Evolutionary conservation across 1,140 invertebrate species (phyloP).

Genomic region (Oncopeltus fasciatus): DNA sequence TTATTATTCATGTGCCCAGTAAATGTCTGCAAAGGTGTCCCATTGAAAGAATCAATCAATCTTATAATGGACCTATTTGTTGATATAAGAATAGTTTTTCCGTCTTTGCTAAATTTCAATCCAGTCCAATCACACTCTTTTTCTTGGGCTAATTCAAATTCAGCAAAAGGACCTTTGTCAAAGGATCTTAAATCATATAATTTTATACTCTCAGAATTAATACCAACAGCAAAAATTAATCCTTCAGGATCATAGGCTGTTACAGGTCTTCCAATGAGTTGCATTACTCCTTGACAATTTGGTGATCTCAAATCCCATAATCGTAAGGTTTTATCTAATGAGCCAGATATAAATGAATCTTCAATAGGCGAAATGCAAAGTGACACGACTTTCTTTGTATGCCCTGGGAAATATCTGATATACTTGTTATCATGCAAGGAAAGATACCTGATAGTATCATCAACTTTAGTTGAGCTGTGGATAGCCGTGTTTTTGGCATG

Average conservation of each 20-base stretch:
- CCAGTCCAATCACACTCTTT: constrained; percentile 96
- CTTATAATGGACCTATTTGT: constrained; percentile 91
- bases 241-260: constrained; percentile 98
- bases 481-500: constrained; percentile 96
- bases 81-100: constrained; percentile 91
- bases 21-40: constrained; percentile 86
- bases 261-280: constrained; percentile 84
- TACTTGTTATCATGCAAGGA: constrained; percentile 99
- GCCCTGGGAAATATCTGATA: constrained; percentile 83
- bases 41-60: constrained; percentile 94
- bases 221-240: constrained; percentile 93
- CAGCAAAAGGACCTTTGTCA: constrained; percentile 94
- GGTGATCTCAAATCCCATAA: constrained; percentile 94
- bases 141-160: constrained; percentile 88
- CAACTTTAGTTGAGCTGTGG: constrained; percentile 97
- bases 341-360: constrained; percentile 96
- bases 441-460: constrained; percentile 93
- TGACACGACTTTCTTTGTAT: constrained; percentile 94
- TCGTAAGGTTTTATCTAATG: constrained; percentile 88
- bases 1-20: constrained; percentile 86
- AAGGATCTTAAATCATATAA: constrained; percentile 90
- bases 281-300: constrained; percentile 96
- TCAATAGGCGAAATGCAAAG: constrained; percentile 93
- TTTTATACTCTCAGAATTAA: constrained; percentile 94
- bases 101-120: constrained; percentile 92